Evolutionary conservation across 2,113 vertebrate genomes (phyloP).

Genomic region (Terrapene triunguis): DNA sequence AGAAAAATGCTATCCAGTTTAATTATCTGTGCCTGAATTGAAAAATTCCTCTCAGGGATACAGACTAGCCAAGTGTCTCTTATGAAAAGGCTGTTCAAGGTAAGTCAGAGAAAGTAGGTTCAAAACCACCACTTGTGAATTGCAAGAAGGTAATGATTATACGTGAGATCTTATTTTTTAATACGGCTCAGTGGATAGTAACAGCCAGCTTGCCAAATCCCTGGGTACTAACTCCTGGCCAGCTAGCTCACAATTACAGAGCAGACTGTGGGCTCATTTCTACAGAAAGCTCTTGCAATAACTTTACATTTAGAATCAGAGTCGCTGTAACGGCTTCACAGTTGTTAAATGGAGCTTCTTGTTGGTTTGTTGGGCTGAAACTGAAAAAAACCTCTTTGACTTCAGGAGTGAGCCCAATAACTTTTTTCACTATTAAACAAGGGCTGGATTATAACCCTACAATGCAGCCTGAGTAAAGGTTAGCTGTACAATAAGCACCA

Average conservation of each 20-base stretch:
- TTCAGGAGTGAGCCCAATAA: not conserved
- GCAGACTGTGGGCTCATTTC: not conserved
- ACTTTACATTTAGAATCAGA: not conserved
- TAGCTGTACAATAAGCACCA: not conserved
- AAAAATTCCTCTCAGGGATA: not conserved
- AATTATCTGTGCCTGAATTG: not conserved
- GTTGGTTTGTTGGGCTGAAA: not conserved
- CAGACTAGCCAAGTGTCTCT: not conserved
- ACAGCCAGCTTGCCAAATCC: fast-evolving
- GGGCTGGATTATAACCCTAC: not conserved
- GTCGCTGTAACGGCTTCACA: fast-evolving
- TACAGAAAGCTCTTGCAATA: not conserved
- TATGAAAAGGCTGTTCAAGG: not conserved
- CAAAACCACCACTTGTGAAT: not conserved
- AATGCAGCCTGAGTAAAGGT: not conserved
- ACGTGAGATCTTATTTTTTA: not conserved
- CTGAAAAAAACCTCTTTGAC: fast-evolving
- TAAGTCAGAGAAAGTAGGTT: not conserved
- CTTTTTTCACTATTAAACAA: not conserved
- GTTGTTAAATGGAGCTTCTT: not conserved
- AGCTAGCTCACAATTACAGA: not conserved
- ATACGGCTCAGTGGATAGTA: not conserved
- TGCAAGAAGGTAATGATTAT: not conserved
- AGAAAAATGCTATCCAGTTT: not conserved
- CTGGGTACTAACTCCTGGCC: fast-evolving